Base-by-base conservation (phyloP, 2,113 vertebrate genomes). In the Coracopsis vasa region DNA sequence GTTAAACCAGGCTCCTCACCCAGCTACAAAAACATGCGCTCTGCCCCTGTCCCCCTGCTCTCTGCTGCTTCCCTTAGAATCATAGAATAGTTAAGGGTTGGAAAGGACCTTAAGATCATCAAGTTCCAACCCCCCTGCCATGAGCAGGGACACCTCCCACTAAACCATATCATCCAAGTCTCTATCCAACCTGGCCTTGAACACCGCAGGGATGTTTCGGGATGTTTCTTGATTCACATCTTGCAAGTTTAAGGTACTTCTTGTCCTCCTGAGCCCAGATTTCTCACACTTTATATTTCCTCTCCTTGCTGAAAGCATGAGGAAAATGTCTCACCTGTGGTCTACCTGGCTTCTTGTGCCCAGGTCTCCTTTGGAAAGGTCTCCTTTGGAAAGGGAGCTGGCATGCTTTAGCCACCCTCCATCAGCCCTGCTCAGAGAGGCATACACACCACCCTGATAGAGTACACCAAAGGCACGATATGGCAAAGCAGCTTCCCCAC, bases 381-480 rank as follows among this genome's bases (percentile, higher is more conserved):
- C 25, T 67, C 20, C 13, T 77, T 51, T 29, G 27, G 47, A 71
- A 86, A 42, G 13, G 44, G 29, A 71, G 58, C 45, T 37, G 56
- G 25, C 41, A 37, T 6, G 14, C 16, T 39, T 86, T 61, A 69
- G 39, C 25, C 9, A 24, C 23, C 7, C 47, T 48, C 28, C 50
- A 31, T 31, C n/a, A 79, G 39, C 29, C 33, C 17, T 54, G 31
- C 44, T 87, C 37, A 51, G 50, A 48, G 44, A 11, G 14, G 33
- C 2, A 5, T 39, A 9, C 20, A 24, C 4, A 3, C 24, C 28
- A 13, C 60, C 37, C 31, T 48, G 66, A 42, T 72, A 47, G 16
- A 0, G 0, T 14, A 29, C 18, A 47, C 29, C 15, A 0, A 0
- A 62, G 50, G 29, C 65, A 74, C 0, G 1, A 48, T 23, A 18